Evolutionary conservation across 2,888 invertebrate species (phyloP).

Genomic region (Drosophila koepferae): DNA sequence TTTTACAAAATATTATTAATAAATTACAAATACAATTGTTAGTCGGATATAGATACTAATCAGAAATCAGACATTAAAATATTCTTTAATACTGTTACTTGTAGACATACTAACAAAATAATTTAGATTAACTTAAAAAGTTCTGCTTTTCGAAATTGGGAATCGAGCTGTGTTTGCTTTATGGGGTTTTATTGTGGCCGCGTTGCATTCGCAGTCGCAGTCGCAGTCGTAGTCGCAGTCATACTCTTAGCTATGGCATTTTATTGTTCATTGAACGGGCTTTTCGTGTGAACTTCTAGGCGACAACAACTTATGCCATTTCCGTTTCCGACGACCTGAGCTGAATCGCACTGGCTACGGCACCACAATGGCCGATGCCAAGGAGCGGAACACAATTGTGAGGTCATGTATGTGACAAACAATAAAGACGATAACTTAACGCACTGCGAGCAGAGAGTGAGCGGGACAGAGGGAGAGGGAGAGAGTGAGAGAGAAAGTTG

Average conservation of each 20-base stretch:
- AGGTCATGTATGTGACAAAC: conserved; percentile 78
- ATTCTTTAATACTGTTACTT: no score
- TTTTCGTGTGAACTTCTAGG: conserved; percentile 76
- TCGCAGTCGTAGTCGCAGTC: conserved; percentile 15
- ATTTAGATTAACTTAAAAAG: not conserved
- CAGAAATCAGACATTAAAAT: no score
- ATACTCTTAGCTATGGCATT: conserved; percentile 47
- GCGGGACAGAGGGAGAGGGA: not conserved
- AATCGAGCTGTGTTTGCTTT: conserved; percentile 31
- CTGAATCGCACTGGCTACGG: conserved; percentile 25
- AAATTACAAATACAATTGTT: no score
- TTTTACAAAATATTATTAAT: no score
- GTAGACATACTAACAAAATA: not conserved
- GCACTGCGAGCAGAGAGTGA: conserved; percentile 25
- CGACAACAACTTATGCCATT: conserved; percentile 82
- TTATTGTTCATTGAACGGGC: conserved; percentile 72
- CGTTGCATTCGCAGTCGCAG: conserved; percentile 21
- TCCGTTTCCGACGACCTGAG: conserved; percentile 73
- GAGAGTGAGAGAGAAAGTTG: not conserved
- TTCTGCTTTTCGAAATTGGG: conserved; percentile 11
- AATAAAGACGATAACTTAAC: conserved; percentile 75
- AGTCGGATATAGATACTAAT: no score
- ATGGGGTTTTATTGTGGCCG: conserved; percentile 45
- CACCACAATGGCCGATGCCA: conserved; percentile 32
- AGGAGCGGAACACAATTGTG: conserved; percentile 72